Percentiles rank a stretch among this genome's conserved stretches.
phyloP scores from a whole-genome alignment of 2,113 vertebrate species.

The Nipponia nippon region DNA sequence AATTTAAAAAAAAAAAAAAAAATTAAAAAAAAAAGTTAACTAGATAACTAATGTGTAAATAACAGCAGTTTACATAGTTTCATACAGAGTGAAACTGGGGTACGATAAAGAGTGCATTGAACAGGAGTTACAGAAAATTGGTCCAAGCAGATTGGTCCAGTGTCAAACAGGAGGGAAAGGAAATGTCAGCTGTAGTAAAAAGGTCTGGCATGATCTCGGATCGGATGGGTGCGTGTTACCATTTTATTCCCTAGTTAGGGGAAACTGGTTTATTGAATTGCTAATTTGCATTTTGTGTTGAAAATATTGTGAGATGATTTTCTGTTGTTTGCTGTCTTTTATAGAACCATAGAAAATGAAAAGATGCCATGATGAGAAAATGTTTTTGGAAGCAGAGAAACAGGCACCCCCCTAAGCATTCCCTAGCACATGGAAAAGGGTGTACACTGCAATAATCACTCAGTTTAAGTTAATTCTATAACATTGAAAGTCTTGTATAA shows the following conservation, averaged over 20 bases:
- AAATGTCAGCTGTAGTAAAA: not conserved
- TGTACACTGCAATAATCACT: not conserved
- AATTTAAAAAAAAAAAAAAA: not conserved
- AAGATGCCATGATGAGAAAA: not conserved
- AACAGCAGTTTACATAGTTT: not conserved
- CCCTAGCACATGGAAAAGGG: not conserved
- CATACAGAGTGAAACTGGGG: not conserved
- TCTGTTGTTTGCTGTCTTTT: not conserved
- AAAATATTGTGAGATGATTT: not conserved
- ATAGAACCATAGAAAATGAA: not conserved
- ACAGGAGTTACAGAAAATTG: not conserved
- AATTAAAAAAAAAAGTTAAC: not conserved
- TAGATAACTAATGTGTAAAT: not conserved
- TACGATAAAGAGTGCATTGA: not conserved
- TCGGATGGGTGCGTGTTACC: rapidly evolving
- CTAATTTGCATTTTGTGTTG: not conserved
- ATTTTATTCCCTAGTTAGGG: not conserved
- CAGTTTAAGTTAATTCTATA: not conserved
- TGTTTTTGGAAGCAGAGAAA: not conserved
- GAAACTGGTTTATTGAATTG: not conserved
- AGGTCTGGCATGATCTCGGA: not conserved
- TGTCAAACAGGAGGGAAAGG: not conserved
- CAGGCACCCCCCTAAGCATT: not conserved
- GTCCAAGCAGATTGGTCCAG: not conserved
- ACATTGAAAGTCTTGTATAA: not conserved